Base-by-base conservation (phyloP, 2,113 vertebrate species). In the Prietella phreatophila region DNA sequence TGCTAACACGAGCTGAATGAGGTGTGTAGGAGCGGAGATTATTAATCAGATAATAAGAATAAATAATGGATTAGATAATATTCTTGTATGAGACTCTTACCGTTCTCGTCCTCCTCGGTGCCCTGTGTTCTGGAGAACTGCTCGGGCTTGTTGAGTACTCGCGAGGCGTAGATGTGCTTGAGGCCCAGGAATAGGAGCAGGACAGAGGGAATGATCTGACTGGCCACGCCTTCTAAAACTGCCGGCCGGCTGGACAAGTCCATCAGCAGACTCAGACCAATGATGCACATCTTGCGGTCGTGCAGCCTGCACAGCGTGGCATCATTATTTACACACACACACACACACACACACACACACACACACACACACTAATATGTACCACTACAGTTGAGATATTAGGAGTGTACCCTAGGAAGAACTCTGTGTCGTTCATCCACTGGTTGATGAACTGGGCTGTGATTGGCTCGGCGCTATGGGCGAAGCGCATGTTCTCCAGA, bases 341-440 rank as follows among this genome's bases (percentile, higher is more conserved):
- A n/a, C n/a, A n/a, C 36, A 36, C 36, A 36, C 15, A 33, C 65
- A 69, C 25, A 63, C 20, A 63, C n/a, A 33, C 10, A 76, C 10
- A 42, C 3, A 47, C 17, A 73, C 30, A 39, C 14, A 36, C 30
- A 7, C 33, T 67, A 67, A 71, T 17, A 36, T 36, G 33, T 11
- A 22, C 39, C 4, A 11, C 27, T 5, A 65, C n/a, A 65, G 27
- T 50, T 39, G 11, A 36, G 42, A 50, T 47, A 50, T 78, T 13
- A 15, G 11, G 10, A 50, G n/a, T 95, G 92, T 92, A 96, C 98
- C 98, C 98, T 47, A 99, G 94, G 90, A 99, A 99, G 93, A 97
- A 98, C 92, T 99, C 98, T 0, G 98, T 99, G 91, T 99, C 98
- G 9, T 96, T 99, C 96, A 99, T 98, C 98, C 98, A 99, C 92